Percentiles rank a stretch among this genome's conserved stretches.
These are phyloP conservation scores for Aphaenogaster floridana DNA, from an alignment of 1,140 invertebrate genomes.

Conservation along the genomic window DNA sequence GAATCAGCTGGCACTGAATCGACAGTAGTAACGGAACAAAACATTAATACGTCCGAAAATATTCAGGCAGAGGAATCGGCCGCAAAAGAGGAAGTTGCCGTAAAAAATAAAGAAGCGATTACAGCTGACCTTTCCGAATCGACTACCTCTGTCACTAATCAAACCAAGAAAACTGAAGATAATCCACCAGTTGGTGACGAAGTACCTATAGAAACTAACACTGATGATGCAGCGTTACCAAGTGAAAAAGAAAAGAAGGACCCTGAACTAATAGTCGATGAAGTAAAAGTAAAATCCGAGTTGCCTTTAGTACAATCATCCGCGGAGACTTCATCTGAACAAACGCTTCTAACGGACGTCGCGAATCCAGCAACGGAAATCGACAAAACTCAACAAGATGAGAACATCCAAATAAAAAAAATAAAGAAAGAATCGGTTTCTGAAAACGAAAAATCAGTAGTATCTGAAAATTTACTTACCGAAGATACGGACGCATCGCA, in stretches of 20 bases:
- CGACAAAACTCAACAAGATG: conserved; percentile 44
- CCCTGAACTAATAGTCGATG: conserved; percentile 48
- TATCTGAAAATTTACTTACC: conserved; percentile 45
- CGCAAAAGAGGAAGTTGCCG: conserved; percentile 43
- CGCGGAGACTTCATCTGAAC: conserved; percentile 50
- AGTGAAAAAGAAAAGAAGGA: conserved; percentile 71
- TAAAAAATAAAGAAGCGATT: neutral
- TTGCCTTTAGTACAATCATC: conserved; percentile 36
- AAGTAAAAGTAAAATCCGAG: conserved; percentile 58
- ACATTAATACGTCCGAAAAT: conserved; percentile 73
- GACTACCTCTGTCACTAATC: neutral
- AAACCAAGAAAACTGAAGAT: conserved; percentile 45
- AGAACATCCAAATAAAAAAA: conserved; percentile 34
- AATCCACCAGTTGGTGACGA: conserved; percentile 57
- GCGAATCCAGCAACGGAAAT: conserved; percentile 46
- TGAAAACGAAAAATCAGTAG: conserved; percentile 49
- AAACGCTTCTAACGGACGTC: conserved; percentile 45
- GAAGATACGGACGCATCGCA: conserved; percentile 65
- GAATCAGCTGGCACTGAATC: conserved; percentile 41
- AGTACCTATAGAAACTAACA: conserved; percentile 50
- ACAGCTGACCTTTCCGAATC: conserved; percentile 56
- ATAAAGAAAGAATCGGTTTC: conserved; percentile 24
- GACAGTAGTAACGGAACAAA: conserved; percentile 70
- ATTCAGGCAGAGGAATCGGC: conserved; percentile 56
- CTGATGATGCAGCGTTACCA: conserved; percentile 60